phyloP scores from a whole-genome alignment of 2,113 vertebrate species.

The Eptesicus fuscus region DNA sequence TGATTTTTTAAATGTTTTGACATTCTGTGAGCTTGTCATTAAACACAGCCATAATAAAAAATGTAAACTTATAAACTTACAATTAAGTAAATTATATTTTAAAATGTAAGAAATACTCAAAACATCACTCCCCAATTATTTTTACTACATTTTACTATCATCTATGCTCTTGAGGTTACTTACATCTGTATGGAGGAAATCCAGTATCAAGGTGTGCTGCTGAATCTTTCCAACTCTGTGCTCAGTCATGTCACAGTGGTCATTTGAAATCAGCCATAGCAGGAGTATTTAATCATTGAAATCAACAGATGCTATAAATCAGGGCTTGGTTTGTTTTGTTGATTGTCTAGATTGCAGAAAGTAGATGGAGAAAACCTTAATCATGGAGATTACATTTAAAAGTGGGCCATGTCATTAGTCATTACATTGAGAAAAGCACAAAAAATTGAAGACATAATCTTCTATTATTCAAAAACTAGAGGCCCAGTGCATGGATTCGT shows the following conservation, averaged over 20 bases:
- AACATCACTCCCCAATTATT: background rate
- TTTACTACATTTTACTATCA: background rate
- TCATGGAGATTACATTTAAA: background rate
- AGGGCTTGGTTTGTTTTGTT: background rate
- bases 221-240: background rate
- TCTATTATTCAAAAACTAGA: background rate
- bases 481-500: too few relatives aligned
- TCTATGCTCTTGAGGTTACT: background rate
- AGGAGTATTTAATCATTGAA: background rate
- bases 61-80: background rate
- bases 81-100: background rate
- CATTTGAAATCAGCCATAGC: background rate
- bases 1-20: background rate
- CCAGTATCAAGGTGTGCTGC: background rate
- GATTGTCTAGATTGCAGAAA: background rate
- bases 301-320: background rate
- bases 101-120: background rate
- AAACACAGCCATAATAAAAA: background rate
- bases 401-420: background rate
- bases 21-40: background rate
- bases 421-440: background rate
- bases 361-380: background rate
- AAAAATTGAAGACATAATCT: background rate
- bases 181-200: background rate
- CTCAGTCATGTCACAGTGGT: background rate